Conservation (phyloP, 2,797 vertebrate genomes). For the Pseudochromis fuscus region DNA sequence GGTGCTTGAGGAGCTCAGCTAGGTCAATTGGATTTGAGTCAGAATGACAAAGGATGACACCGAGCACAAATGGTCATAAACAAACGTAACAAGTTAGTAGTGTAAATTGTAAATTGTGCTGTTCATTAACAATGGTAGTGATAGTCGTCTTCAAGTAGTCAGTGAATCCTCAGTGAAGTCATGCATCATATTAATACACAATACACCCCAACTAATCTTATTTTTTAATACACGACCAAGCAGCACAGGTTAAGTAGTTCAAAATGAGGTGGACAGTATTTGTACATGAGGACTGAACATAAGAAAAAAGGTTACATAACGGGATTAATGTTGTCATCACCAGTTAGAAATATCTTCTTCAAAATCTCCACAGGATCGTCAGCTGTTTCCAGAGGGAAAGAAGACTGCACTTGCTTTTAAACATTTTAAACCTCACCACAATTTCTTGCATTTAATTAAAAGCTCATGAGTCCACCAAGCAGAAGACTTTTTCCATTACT, state of each 20-base stretch:
- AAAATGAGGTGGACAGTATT: neutral
- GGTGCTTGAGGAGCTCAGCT: constrained; percentile 6
- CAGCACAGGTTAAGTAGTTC: neutral
- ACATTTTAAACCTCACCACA: constrained; percentile 37
- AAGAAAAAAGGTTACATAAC: neutral
- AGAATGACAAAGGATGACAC: constrained; percentile 16
- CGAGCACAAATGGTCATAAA: constrained; percentile 1
- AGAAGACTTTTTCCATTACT: constrained; percentile 36
- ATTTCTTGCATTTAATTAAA: constrained; percentile 63
- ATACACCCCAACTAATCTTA: neutral
- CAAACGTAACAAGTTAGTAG: neutral
- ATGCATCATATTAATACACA: neutral
- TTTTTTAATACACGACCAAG: neutral
- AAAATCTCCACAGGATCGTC: neutral
- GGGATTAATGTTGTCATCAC: neutral
- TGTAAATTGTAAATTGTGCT: neutral
- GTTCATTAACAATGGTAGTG: neutral
- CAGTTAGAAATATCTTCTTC: constrained; percentile 1
- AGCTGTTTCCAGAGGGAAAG: constrained; percentile 28
- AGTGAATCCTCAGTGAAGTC: constrained; percentile 3
- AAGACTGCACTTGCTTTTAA: constrained; percentile 23
- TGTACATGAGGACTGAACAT: neutral
- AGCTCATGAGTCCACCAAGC: constrained; percentile 51
- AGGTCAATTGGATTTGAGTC: constrained; percentile 16
- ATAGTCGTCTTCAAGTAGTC: neutral